Conservation (phyloP, 1,140 invertebrate species). For the Hestina assimilis region DNA sequence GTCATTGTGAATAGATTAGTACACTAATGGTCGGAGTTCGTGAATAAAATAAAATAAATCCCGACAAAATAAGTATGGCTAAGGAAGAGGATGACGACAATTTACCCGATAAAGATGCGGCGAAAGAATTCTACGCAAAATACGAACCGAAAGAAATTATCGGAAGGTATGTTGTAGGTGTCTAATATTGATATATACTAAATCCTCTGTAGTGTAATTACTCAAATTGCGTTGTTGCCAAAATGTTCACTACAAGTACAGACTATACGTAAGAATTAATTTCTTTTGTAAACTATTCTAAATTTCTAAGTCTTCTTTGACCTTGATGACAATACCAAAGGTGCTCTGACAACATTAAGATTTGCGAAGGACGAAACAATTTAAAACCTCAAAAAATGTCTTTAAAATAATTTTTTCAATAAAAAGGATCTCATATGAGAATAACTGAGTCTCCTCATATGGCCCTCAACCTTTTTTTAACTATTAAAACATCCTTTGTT, state of each 20-base stretch:
- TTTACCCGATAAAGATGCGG: conserved; percentile 92
- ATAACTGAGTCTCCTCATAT: no score
- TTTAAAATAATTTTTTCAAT: no score
- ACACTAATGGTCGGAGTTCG: conserved; percentile 4
- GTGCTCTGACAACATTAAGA: background rate
- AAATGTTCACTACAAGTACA: conserved; percentile 10
- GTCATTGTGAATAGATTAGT: conserved; percentile 54
- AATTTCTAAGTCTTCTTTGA: background rate
- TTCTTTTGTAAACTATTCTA: background rate
- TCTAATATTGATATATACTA: conserved; percentile 28
- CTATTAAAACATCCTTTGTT: no score
- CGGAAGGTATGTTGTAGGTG: conserved; percentile 86
- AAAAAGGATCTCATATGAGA: no score
- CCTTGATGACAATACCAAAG: background rate
- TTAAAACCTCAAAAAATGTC: no score
- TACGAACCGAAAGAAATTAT: conserved; percentile 99
- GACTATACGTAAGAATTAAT: background rate
- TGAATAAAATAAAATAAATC: conserved; percentile 22
- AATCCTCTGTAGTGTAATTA: conserved; percentile 1
- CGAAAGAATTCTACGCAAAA: conserved; percentile 97
- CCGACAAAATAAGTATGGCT: conserved; percentile 80
- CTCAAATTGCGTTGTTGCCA: conserved; percentile 30
- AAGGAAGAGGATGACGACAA: conserved; percentile 90
- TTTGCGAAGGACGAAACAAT: no score
- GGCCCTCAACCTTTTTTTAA: no score